Evolutionary conservation across 2,797 vertebrate species (phyloP), one percentile per base, ranked within the genome.

Genomic region (Dendrocincla fuliginosa): DNA sequence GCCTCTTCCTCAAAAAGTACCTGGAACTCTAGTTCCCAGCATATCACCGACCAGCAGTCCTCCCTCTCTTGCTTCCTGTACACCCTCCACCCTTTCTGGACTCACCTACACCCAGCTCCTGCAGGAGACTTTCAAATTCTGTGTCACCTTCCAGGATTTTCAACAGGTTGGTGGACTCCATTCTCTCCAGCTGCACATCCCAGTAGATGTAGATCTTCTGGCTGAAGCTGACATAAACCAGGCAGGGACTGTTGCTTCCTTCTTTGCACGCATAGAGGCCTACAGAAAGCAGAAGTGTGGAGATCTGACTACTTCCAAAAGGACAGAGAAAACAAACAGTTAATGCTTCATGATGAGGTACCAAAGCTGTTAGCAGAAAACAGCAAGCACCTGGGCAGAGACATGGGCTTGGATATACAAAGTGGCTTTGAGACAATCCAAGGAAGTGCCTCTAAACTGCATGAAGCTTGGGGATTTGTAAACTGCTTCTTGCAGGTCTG

Each of bases 141-240:
- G 98, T 98, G 64, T 98, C 98, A 80, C 98, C 94, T 68, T 99
- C 99, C 93, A 99, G 97, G 35, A 99, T 97, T 44, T 98, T 98
- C 77, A 99, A 55, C 69, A 99, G 98, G 96, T 99, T 99, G 32
- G 99, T 99, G 85, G 99, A 99, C 94, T 99, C 99, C 98, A 99
- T 99, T 60, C 98, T 98, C 97, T 99, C 99, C 89, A 99, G 98
- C 93, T 98, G 97, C 84, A 99, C 99, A 92, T 98, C 98, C 99
- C 99, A 99, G 97, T 99, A 99, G 88, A 99, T 98, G 67, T 99
- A 99, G 97, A 99, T 99, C 96, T 99, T 99, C 93, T 99, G 99
- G 90, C 96, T 99, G 98, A 99, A 99, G 68, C 99, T 99, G 87
- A 99, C 99, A 2, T 99, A 99, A 55, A 99, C 99, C 39, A 99